Evolutionary conservation across 2,888 invertebrate species (phyloP).

Genomic region (Drosophila greeni): DNA sequence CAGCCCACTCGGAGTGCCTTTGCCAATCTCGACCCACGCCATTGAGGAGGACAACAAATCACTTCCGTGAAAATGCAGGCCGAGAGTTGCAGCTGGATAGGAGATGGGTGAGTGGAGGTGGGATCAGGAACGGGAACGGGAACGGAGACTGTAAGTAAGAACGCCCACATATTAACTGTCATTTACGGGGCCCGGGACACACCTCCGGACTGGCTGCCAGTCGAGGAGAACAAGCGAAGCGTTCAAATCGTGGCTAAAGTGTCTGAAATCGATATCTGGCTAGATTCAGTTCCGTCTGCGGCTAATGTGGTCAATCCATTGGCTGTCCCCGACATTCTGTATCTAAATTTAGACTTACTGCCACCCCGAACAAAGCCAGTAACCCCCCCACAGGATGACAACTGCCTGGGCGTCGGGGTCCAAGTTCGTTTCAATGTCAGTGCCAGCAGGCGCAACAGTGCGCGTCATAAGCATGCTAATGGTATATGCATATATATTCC

Average conservation of each 20-base stretch:
- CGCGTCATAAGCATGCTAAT: slow-evolving; percentile 32
- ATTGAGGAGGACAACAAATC: slow-evolving; percentile 40
- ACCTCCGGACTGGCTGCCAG: slow-evolving; percentile 33
- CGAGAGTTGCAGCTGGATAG: slow-evolving; percentile 48
- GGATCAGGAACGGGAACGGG: neutral
- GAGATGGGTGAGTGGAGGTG: neutral
- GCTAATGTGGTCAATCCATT: slow-evolving; percentile 58
- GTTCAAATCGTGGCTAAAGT: slow-evolving; percentile 57
- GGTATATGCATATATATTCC: slow-evolving; percentile 1
- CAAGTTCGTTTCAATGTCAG: slow-evolving; percentile 72
- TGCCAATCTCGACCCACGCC: slow-evolving; percentile 43
- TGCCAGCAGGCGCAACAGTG: slow-evolving; percentile 42
- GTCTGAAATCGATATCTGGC: slow-evolving; percentile 63
- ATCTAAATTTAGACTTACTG: slow-evolving; percentile 58
- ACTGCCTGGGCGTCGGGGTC: slow-evolving; percentile 18
- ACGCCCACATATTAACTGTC: slow-evolving; percentile 41
- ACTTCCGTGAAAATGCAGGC: slow-evolving; percentile 62
- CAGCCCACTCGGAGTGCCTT: slow-evolving; percentile 28
- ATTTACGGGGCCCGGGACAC: slow-evolving; percentile 28
- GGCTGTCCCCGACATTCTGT: slow-evolving; percentile 40
- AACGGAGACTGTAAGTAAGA: neutral
- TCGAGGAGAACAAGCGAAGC: slow-evolving; percentile 28
- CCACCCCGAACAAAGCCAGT: slow-evolving; percentile 7
- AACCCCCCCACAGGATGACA: slow-evolving; percentile 5
- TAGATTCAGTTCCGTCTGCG: slow-evolving; percentile 36